Evolutionary conservation across 2,797 vertebrate genomes (phyloP).

Genomic region (Carapus acus): DNA sequence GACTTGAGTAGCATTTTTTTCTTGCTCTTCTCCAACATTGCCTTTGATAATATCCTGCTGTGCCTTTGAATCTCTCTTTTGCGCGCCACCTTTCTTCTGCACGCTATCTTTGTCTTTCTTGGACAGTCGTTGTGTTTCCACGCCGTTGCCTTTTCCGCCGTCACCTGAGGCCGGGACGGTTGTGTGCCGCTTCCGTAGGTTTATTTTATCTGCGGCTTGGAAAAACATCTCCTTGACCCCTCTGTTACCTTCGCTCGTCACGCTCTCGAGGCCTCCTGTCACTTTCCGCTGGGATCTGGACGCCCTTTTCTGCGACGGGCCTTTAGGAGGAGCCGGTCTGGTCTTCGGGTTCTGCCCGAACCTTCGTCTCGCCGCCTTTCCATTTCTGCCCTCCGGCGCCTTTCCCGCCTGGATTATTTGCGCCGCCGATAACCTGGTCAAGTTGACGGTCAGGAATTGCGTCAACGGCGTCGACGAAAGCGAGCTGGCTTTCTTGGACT

Average conservation of each 20-base stretch:
- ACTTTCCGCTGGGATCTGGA: constrained; percentile 52
- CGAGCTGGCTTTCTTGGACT: constrained; percentile 41
- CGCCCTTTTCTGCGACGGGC: constrained; percentile 33
- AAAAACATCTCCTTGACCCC: constrained; percentile 69
- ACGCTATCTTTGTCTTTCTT: constrained; percentile 16
- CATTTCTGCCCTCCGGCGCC: constrained; percentile 22
- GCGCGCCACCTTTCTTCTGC: background rate
- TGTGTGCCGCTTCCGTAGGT: constrained; percentile 34
- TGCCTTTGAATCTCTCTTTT: too few relatives aligned
- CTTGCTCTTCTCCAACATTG: constrained; percentile 18
- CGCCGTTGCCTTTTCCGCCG: constrained; percentile 36
- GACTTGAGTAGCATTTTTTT: constrained; percentile 7
- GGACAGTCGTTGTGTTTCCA: constrained; percentile 42
- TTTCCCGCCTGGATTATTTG: constrained; percentile 33
- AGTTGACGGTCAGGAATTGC: constrained; percentile 69
- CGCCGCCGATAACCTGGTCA: constrained; percentile 64
- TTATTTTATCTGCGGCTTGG: constrained; percentile 55
- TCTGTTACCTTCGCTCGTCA: constrained; percentile 55
- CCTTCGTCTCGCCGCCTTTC: constrained; percentile 22
- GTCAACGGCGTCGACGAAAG: constrained; percentile 58
- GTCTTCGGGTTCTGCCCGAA: constrained; percentile 32
- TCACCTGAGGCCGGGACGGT: constrained; percentile 21
- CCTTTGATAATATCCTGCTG: constrained; percentile 17
- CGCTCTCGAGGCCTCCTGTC: constrained; percentile 39
- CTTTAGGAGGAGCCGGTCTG: constrained; percentile 30